Percentiles rank a stretch among this genome's conserved stretches.
Conservation (phyloP, 2,113 vertebrate species). For the Chionis minor region DNA sequence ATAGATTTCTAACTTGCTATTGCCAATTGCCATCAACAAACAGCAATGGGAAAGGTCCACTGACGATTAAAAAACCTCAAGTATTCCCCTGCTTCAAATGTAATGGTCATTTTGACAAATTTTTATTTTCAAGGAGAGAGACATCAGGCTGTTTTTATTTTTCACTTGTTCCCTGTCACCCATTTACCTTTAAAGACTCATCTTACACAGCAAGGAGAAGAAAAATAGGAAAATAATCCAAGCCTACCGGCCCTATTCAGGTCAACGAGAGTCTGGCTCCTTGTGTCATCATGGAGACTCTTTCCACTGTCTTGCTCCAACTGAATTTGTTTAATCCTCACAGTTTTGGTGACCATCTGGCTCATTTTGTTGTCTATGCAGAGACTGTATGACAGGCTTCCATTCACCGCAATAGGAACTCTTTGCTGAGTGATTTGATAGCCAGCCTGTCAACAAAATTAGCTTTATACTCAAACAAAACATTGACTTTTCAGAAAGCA, state of each 20-base stretch:
- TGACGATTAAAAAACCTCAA: neutral
- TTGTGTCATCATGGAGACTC: conserved; percentile 89
- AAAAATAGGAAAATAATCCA: neutral
- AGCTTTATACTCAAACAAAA: neutral
- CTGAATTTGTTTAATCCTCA: conserved; percentile 92
- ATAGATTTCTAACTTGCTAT: neutral
- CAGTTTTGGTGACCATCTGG: conserved; percentile 79
- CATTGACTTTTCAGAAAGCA: neutral
- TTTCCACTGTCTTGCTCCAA: conserved; percentile 98
- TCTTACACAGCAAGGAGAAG: neutral
- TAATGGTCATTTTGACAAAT: neutral
- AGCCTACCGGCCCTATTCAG: conserved; percentile 92
- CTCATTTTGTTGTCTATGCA: conserved; percentile 71
- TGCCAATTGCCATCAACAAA: neutral
- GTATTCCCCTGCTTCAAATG: neutral
- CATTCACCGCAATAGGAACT: conserved; percentile 88
- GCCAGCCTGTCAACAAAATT: conserved; percentile 82
- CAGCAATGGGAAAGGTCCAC: neutral
- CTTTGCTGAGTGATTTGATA: conserved; percentile 98
- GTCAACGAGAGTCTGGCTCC: conserved; percentile 89
- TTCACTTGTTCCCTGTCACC: neutral
- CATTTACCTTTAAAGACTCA: neutral
- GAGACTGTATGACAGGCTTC: conserved; percentile 81
- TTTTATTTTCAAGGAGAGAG: neutral
- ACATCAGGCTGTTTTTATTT: neutral